These are phyloP conservation scores for Cavia porcellus DNA, from an alignment of 2,113 vertebrate species.

Conservation along the genomic window DNA sequence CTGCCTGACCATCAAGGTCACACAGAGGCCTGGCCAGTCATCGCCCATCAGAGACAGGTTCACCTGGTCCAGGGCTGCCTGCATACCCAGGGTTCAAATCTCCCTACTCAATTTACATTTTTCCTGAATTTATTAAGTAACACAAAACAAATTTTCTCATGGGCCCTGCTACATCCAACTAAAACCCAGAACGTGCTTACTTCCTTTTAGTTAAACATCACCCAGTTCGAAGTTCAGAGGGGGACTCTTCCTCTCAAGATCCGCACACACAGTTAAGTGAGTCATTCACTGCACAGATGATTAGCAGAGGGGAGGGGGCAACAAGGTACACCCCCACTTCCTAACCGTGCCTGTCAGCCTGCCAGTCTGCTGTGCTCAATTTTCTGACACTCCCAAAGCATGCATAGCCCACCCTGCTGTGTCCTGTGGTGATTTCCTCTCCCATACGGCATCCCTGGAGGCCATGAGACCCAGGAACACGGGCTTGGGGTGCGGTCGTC, in stretches of 20 bases:
- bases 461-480: background rate
- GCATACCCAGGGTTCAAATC: background rate
- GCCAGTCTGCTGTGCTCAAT: too few relatives aligned
- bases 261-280: background rate
- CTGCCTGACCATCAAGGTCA: background rate
- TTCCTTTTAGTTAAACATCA: background rate
- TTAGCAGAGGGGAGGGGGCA: background rate
- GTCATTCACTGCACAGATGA: background rate
- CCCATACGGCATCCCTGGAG: background rate
- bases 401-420: too few relatives aligned
- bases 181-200: background rate
- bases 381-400: fast-evolving
- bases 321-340: background rate
- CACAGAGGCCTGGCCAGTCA: background rate
- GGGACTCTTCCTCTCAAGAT: background rate
- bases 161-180: too few relatives aligned
- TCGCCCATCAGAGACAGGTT: background rate
- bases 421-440: background rate
- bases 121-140: background rate
- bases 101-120: background rate
- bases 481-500: background rate
- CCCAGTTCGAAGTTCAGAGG: background rate
- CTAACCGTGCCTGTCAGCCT: background rate
- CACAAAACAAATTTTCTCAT: background rate
- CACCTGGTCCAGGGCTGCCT: background rate